Percentiles rank a stretch among this genome's conserved stretches.
Conservation (phyloP, 2,888 invertebrate species). For the Gisinianus flammeolus region DNA sequence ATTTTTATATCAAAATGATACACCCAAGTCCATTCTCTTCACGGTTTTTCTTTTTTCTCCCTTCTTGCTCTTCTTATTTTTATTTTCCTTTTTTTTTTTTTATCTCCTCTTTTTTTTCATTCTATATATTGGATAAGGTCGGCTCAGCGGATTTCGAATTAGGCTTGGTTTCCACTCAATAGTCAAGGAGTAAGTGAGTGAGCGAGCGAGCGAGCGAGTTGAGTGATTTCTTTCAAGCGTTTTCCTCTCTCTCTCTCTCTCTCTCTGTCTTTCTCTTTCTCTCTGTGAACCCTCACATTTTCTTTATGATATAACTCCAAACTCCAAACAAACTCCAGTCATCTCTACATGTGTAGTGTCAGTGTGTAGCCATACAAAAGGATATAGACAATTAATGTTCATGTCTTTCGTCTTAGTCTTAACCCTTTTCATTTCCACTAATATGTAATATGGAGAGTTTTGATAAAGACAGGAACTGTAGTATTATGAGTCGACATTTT, state of each 20-base stretch:
- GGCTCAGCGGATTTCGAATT: neutral
- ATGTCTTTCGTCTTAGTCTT: neutral
- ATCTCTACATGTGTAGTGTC: too few relatives aligned
- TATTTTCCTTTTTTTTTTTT: neutral
- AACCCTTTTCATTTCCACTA: neutral
- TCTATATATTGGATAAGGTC: neutral
- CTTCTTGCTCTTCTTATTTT: neutral
- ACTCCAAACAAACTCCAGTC: too few relatives aligned
- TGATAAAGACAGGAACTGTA: neutral
- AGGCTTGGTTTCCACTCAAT: neutral
- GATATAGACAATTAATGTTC: neutral
- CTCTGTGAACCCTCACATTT: too few relatives aligned
- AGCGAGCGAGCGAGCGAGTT: neutral
- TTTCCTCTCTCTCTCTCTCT: neutral
- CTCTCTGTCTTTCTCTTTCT: neutral
- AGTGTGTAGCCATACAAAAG: too few relatives aligned
- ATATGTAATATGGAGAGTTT: neutral
- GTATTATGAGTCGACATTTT: neutral
- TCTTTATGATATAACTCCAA: too few relatives aligned
- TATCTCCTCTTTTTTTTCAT: neutral
- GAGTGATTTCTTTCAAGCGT: conserved; percentile 7
- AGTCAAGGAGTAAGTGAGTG: neutral
- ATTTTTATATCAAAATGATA: too few relatives aligned
- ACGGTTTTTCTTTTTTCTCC: neutral
- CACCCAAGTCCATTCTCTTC: too few relatives aligned